Evolutionary conservation across 2,113 vertebrate genomes (phyloP), one percentile per base, ranked within the genome.

Genomic region (Sphaerodactylus townsendi): DNA sequence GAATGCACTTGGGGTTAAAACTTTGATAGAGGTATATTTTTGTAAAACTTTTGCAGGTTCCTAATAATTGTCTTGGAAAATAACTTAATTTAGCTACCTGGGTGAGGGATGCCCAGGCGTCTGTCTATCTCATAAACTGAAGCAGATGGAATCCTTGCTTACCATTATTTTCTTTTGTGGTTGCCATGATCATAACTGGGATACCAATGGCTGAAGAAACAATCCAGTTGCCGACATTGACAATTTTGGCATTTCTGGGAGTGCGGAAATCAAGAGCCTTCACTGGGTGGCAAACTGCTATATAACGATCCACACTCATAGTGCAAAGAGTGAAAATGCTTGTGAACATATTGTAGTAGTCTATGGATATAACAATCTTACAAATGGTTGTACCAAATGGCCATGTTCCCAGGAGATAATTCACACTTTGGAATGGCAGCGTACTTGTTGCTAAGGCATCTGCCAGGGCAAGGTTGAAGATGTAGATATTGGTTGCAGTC

Each of bases 301-400:
- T 95, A 13, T 99, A 99, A 79, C 99, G 98, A 93, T 99, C 99
- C 2, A 99, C 97, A 28, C 99, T 99, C 99, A 99, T 99, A 80
- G 98, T 99, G 86, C 98, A 99, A 88, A 99, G 97, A 0, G 99
- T 99, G 92, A 99, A 99, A 92, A 99, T 99, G 82, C 98, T 99
- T 83, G 98, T 99, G 95, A 99, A 99, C 99, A 99, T 99, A 89
- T 99, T 99, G 93, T 99, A 99, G 93, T 99, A 99, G 94, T 99
- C 99, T 68, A 99, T 99, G 87, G 98, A 99, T 94, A 99, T 97
- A 73, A 98, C 97, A 1, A 99, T 97, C 95, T 99, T 99, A 93
- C 99, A 99, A 71, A 99, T 95, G 23, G 97, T 91, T 73, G 98
- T 97, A 21, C 98, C 99, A 2, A 99, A 99, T 0, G 98, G 98